These are phyloP conservation scores for Phyllotreta cruciferae DNA, from an alignment of 2,888 invertebrate species.

Conservation along the genomic window DNA sequence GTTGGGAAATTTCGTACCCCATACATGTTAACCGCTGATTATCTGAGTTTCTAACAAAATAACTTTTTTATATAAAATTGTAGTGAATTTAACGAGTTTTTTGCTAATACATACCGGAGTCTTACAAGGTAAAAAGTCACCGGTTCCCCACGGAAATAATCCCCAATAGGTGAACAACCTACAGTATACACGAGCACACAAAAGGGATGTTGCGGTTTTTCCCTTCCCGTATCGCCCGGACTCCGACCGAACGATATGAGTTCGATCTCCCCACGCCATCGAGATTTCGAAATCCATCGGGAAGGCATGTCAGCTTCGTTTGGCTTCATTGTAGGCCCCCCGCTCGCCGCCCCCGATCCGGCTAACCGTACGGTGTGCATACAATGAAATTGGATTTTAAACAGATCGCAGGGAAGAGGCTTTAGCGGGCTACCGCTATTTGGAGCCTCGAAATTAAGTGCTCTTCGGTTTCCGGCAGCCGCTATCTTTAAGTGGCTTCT, in stretches of 20 bases:
- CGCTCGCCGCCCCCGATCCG: conserved; percentile 56
- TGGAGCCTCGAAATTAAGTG: conserved; percentile 4
- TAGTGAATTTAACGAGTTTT: too few relatives aligned
- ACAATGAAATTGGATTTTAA: conserved; percentile 56
- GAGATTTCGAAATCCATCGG: conserved; percentile 25
- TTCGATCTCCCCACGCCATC: conserved; percentile 13
- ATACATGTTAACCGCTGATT: too few relatives aligned
- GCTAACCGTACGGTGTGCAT: conserved; percentile 29
- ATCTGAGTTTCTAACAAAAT: too few relatives aligned
- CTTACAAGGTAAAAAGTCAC: too few relatives aligned
- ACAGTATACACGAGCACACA: too few relatives aligned
- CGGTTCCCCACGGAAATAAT: too few relatives aligned
- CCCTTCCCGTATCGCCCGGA: not conserved
- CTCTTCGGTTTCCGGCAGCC: not conserved
- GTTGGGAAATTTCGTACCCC: too few relatives aligned
- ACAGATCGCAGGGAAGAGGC: conserved; percentile 48
- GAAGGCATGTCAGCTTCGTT: conserved; percentile 57
- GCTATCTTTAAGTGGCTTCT: not conserved
- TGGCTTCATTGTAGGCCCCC: conserved; percentile 45
- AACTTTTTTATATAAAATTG: too few relatives aligned
- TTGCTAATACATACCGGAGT: too few relatives aligned
- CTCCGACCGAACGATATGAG: conserved; percentile 11
- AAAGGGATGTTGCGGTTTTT: too few relatives aligned
- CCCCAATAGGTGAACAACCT: too few relatives aligned
- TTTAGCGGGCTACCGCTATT: conserved; percentile 34